Percentiles rank a stretch among this genome's conserved stretches.
Evolutionary conservation across 2,113 vertebrate species (phyloP).

Genomic region (Lasiurus cinereus): DNA sequence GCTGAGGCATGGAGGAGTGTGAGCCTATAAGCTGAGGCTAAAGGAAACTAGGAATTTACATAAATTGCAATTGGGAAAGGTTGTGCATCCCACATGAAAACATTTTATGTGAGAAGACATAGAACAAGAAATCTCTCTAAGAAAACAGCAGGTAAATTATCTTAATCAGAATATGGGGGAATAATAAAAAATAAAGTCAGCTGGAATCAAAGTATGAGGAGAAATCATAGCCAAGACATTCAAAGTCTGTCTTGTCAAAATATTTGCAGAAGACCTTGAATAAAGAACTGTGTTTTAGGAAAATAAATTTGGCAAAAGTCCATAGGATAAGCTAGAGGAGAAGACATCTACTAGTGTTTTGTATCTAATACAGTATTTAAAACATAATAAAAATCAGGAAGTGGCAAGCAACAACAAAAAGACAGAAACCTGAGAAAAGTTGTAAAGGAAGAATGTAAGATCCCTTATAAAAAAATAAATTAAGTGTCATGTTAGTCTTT

Average conservation of each 20-base stretch:
- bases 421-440: not conserved
- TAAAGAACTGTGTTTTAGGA: not conserved
- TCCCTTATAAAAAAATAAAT: not conserved
- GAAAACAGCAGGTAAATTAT: not conserved
- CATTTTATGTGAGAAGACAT: not conserved
- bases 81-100: not conserved
- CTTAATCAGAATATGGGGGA: slow-evolving; percentile 7
- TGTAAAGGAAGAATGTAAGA: not conserved
- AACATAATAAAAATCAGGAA: slow-evolving; percentile 24
- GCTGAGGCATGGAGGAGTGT: not conserved
- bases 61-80: not conserved
- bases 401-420: not conserved
- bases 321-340: not conserved
- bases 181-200: not conserved
- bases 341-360: not conserved
- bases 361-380: not conserved
- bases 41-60: not conserved
- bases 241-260: not conserved
- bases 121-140: not conserved
- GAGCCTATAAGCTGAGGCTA: not conserved
- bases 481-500: not conserved
- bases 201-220: not conserved
- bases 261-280: not conserved
- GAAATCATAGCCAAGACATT: not conserved
- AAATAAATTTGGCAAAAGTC: slow-evolving; percentile 17